A percentile compares a stretch with the other conserved stretches of the same genome.
Evolutionary conservation across 2,888 invertebrate species (phyloP).

Genomic region (Gastracanthus pulcherrimus): DNA sequence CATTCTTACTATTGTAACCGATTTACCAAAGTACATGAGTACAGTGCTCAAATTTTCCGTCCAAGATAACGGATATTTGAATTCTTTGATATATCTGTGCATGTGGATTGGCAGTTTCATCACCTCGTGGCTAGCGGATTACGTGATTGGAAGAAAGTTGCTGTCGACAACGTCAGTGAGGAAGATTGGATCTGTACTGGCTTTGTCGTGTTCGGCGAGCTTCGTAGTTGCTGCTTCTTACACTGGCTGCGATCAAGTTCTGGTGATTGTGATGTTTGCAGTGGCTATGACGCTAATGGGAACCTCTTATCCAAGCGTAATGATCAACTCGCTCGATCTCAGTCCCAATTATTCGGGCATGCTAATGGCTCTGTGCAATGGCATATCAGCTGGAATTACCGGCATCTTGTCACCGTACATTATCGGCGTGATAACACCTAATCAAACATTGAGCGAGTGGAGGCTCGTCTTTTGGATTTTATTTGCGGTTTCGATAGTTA

Average conservation of each 20-base stretch:
- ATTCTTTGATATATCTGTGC: constrained; percentile 76
- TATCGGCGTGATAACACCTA: constrained; percentile 81
- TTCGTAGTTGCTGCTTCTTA: constrained; percentile 78
- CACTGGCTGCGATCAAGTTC: constrained; percentile 74
- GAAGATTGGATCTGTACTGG: constrained; percentile 77
- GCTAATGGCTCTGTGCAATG: constrained; percentile 78
- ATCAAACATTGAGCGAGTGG: constrained; percentile 82
- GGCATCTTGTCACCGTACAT: constrained; percentile 85
- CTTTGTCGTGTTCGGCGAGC: constrained; percentile 77
- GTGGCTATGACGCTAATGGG: constrained; percentile 76
- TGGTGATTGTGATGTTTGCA: constrained; percentile 72
- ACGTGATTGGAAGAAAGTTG: constrained; percentile 70
- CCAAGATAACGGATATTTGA: constrained; percentile 75
- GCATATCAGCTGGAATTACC: constrained; percentile 84
- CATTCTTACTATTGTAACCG: constrained; percentile 72
- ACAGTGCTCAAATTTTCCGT: constrained; percentile 75
- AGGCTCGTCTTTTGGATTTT: constrained; percentile 89
- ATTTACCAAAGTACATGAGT: constrained; percentile 77
- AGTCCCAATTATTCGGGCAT: constrained; percentile 78
- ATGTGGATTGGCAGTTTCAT: constrained; percentile 76
- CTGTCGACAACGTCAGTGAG: constrained; percentile 76
- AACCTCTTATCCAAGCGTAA: constrained; percentile 77
- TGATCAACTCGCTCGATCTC: constrained; percentile 77
- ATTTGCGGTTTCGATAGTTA: constrained; percentile 82
- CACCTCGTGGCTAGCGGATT: constrained; percentile 75